Evolutionary conservation across 1,140 invertebrate species (phyloP).

Genomic region (Ips typographus): DNA sequence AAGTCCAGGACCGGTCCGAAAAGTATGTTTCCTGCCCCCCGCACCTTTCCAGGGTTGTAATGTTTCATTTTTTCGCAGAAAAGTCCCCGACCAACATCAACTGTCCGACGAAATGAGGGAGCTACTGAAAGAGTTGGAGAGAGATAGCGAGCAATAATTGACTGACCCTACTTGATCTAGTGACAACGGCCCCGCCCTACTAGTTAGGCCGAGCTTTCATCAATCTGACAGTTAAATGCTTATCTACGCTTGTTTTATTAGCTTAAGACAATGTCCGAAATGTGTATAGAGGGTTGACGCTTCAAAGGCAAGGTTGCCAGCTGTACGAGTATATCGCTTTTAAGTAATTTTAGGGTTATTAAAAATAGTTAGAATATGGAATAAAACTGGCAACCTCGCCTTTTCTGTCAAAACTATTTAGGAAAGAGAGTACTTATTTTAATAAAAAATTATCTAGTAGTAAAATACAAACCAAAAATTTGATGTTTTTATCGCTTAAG

Average conservation of each 20-base stretch:
- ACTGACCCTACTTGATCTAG: conserved; percentile 10
- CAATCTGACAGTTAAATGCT: background rate
- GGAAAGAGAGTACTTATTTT: conserved; percentile 41
- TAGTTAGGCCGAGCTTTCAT: background rate
- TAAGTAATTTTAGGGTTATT: conserved; percentile 29
- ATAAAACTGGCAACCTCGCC: conserved; percentile 4
- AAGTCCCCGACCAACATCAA: conserved; percentile 46
- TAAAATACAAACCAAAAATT: background rate
- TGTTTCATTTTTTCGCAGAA: conserved; percentile 39
- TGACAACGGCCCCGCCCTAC: too few species aligned
- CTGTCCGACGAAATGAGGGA: conserved; percentile 51
- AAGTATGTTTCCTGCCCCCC: conserved; percentile 18
- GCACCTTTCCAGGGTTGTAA: background rate
- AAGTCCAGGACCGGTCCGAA: conserved; percentile 24
- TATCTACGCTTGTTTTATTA: background rate
- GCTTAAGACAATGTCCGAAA: background rate
- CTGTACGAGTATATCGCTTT: conserved; percentile 29
- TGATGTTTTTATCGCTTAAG: conserved; percentile 39
- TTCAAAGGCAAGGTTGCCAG: conserved; percentile 13
- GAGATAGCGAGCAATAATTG: conserved; percentile 49
- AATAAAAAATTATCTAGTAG: conserved; percentile 20
- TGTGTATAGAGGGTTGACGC: conserved; percentile 20
- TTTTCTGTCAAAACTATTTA: background rate
- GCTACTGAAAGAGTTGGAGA: conserved; percentile 49
- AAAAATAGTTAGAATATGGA: background rate